These are phyloP conservation scores for Drosophila merina DNA, from an alignment of 2,888 invertebrate species.

Conservation along the genomic window DNA sequence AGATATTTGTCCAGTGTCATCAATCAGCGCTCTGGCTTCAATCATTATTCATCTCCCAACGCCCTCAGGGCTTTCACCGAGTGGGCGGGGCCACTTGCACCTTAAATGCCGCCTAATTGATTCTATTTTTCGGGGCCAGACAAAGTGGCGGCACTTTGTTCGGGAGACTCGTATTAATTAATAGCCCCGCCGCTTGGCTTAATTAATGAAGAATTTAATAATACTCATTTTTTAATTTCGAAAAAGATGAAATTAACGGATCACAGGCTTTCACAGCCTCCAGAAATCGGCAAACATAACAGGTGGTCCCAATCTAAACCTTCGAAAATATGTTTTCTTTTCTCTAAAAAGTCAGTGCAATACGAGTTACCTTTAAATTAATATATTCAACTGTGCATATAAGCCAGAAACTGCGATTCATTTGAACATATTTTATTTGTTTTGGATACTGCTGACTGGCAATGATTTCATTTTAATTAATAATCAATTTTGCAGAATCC, in stretches of 20 bases:
- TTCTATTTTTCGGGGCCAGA: constrained; percentile 57
- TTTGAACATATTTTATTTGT: constrained; percentile 17
- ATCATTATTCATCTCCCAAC: constrained; percentile 46
- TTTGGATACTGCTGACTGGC: constrained; percentile 18
- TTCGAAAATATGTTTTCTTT: neutral
- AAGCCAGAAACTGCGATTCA: constrained; percentile 6
- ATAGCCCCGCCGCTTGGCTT: constrained; percentile 53
- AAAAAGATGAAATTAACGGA: constrained; percentile 48
- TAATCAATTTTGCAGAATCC: constrained; percentile 43
- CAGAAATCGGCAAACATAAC: constrained; percentile 22
- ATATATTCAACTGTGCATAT: neutral
- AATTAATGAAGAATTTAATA: constrained; percentile 69
- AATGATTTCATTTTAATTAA: constrained; percentile 44
- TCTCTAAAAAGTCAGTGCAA: neutral
- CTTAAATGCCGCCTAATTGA: constrained; percentile 72
- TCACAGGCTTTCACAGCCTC: constrained; percentile 60
- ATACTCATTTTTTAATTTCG: constrained; percentile 68
- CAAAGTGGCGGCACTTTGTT: constrained; percentile 44
- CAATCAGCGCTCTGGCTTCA: constrained; percentile 59
- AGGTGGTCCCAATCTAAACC: constrained; percentile 15
- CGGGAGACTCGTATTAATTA: constrained; percentile 64
- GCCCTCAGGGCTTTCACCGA: constrained; percentile 40
- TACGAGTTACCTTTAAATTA: neutral
- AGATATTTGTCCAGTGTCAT: constrained; percentile 52
- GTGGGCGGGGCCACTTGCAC: constrained; percentile 66